These are phyloP conservation scores for Caranx ignobilis DNA, from an alignment of 2,113 vertebrate genomes.

Conservation along the genomic window DNA sequence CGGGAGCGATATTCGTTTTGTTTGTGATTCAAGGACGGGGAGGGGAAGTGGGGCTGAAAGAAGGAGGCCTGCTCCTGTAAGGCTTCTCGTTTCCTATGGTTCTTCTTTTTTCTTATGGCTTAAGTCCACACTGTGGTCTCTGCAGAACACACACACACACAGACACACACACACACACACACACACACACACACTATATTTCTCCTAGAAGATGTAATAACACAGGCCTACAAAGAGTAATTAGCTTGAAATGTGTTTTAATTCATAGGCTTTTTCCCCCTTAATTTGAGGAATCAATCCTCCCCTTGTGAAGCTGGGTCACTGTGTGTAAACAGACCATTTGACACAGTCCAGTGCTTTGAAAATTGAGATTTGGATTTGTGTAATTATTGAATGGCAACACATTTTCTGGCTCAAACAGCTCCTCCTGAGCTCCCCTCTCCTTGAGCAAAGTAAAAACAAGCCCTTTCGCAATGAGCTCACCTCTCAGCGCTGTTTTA, in stretches of 20 bases:
- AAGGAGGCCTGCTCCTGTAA: slow-evolving; percentile 45
- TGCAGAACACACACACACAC: neutral
- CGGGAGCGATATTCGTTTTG: slow-evolving; percentile 73
- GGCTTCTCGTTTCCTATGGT: neutral
- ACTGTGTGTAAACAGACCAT: slow-evolving; percentile 12
- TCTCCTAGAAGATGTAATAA: neutral
- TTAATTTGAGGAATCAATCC: slow-evolving; percentile 11
- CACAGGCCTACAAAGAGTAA: slow-evolving; percentile 66
- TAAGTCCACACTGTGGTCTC: neutral
- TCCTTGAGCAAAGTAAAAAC: slow-evolving; percentile 16
- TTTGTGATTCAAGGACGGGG: slow-evolving; percentile 69
- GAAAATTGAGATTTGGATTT: slow-evolving; percentile 31
- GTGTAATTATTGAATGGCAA: slow-evolving; percentile 12
- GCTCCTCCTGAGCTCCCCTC: no score
- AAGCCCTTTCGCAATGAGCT: neutral
- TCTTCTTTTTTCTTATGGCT: slow-evolving; percentile 8
- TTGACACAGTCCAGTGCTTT: slow-evolving; percentile 29
- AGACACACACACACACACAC: no score
- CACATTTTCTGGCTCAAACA: slow-evolving; percentile 27
- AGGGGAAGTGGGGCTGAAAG: slow-evolving; percentile 65
- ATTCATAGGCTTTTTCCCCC: neutral
- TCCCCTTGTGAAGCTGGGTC: neutral
- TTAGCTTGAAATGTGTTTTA: slow-evolving; percentile 92
- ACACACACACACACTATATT: no score
- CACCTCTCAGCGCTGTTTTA: slow-evolving; percentile 14